Base-by-base conservation (phyloP, 2,797 vertebrate species). In the Bovichtus diacanthus region DNA sequence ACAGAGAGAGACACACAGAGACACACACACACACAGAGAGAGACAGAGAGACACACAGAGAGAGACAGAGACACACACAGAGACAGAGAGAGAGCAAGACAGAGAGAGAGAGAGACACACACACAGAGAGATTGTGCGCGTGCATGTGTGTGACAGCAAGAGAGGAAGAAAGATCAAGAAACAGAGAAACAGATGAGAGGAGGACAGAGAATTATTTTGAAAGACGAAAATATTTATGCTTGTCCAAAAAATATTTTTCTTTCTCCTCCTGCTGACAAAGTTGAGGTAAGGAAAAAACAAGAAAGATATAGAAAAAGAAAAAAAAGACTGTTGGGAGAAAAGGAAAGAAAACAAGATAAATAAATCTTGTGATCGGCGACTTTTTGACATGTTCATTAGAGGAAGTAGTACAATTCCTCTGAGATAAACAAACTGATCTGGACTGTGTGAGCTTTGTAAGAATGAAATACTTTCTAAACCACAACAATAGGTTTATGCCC, bases 321-420 rank as follows among this genome's bases (percentile, higher is more conserved):
- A 49, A 9, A 3, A 27, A 10, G 29, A 54, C 13, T 31, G n/a
- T 62, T 60, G 10, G 19, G 34, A 29, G 39, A 9, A 66, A 69
- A 76, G n/a, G 23, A 50, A 60, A 67, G 6, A 68, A 4, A 64
- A 55, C 81, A 44, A 74, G 78, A 66, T 46, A 65, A 82, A 74
- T 38, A 21, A 41, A 79, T 44, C 29, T 36, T 39, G 49, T 75
- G 68, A 60, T 86, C 80, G 76, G 83, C 70, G 56, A 64, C 78
- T 82, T 84, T 81, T 50, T 77, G 77, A 83, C 69, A 76, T 76
- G 50, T 90, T 90, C 71, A 88, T 92, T 83, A 88, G 49, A 59
- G 23, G 8, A 63, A 84, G 56, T n/a, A 50, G 53, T 64, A 70
- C 36, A 69, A 41, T 44, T 71, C 81, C 74, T 60, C 47, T 11